Evolutionary conservation across 2,113 vertebrate genomes (phyloP), one percentile per base, ranked within the genome.

Genomic region (Urocitellus parryii): DNA sequence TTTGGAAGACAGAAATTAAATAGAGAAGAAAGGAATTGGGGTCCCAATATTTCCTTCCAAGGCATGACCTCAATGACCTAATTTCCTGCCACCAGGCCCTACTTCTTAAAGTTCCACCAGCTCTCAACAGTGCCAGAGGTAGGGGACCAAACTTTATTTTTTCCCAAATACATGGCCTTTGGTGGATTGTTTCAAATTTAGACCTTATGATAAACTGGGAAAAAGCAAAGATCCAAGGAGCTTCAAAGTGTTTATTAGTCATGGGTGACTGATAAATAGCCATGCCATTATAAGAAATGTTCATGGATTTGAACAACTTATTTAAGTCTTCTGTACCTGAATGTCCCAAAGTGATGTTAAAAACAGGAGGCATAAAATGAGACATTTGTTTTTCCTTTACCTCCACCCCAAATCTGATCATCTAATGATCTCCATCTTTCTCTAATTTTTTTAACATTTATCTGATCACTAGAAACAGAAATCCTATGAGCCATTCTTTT

Each of bases 401-500:
- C 20, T 87, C 25, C 2, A 42, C 27, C 25, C 1, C 1, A 83
- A 88, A 37, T 87, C 13, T 82, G 48, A 17, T 95, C 42, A 65
- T 77, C 9, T 1, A 48, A 11, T 56, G 20, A 39, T 68, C 32
- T 79, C 10, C 5, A 17, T 74, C 14, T 85, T 93, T 25, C 22
- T 45, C 39, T 42, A 6, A 63, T 14, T 42, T 22, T 61, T 61
- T 70, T 92, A 12, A 20, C n/a, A 37, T 78, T 61, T 80, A 25
- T 34, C 14, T 13, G 68, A 34, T 91, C 56, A 73, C 18, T 80
- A 37, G 48, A 87, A 95, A 83, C 13, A 96, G 18, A 96, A 92
- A 73, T 42, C 34, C 16, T 58, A 3, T 73, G 39, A 63, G 27
- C 12, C 27, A 42, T 63, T 25, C 27, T 70, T 74, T 4, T 42